Conservation (phyloP, 2,113 vertebrate species). For the Colistium nudipinnis region DNA sequence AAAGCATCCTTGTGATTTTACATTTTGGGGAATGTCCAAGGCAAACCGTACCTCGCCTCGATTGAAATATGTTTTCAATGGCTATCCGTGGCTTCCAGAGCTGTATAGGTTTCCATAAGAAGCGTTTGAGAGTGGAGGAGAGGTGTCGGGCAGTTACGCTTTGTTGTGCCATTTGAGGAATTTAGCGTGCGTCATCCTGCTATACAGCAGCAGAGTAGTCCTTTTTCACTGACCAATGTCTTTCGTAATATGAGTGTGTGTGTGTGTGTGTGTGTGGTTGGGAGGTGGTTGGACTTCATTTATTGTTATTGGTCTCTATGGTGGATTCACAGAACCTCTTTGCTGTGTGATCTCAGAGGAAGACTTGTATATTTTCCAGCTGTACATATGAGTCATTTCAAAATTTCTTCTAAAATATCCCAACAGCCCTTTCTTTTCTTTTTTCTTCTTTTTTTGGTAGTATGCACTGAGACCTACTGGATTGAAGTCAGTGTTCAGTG, state of each 20-base stretch:
- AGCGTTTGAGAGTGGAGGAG: constrained; percentile 37
- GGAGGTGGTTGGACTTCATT: constrained; percentile 60
- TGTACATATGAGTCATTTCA: background rate
- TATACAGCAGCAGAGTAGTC: constrained; percentile 53
- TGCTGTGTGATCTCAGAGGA: constrained; percentile 25
- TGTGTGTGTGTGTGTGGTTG: constrained; percentile 42
- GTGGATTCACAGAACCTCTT: constrained; percentile 19
- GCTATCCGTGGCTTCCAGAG: constrained; percentile 27
- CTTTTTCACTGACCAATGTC: constrained; percentile 65
- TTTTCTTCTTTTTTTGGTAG: constrained; percentile 5
- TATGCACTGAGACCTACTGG: background rate
- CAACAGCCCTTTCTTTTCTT: constrained; percentile 12
- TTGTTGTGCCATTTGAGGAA: constrained; percentile 67
- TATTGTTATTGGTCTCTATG: constrained; percentile 47
- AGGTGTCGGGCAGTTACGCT: constrained; percentile 52
- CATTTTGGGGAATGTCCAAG: background rate
- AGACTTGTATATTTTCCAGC: constrained; percentile 38
- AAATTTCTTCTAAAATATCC: background rate
- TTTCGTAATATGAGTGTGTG: constrained; percentile 45
- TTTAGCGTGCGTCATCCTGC: constrained; percentile 70
- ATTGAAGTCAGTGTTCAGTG: constrained; percentile 24
- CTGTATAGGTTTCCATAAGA: constrained; percentile 61
- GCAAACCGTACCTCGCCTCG: background rate
- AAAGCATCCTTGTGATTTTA: constrained; percentile 28
- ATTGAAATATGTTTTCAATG: constrained; percentile 14